phyloP scores from a whole-genome alignment of 37 sponge, comb jelly and placozoan genomes.

The Crambe crambe region DNA sequence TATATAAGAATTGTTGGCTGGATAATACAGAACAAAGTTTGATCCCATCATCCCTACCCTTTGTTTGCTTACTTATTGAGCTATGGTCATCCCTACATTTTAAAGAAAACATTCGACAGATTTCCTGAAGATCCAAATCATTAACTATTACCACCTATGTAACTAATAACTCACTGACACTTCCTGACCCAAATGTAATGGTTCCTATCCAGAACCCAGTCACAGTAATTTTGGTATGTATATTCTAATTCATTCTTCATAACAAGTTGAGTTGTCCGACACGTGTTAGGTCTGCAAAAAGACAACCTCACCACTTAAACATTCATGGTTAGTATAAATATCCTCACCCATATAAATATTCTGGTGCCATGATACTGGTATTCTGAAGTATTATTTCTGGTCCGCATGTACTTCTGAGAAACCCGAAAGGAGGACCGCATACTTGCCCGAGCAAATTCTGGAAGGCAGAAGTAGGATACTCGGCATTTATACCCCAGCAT shows the following conservation, averaged over 20 bases:
- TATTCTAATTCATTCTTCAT: slow-evolving; percentile 22
- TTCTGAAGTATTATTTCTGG: neutral
- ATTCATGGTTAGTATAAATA: neutral
- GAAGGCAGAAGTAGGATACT: neutral
- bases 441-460: neutral
- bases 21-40: too few relatives aligned
- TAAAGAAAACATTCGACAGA: too few relatives aligned
- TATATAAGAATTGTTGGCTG: too few relatives aligned
- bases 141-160: too few relatives aligned
- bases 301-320: neutral
- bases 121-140: too few relatives aligned
- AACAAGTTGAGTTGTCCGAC: neutral
- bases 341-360: slow-evolving; percentile 30
- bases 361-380: neutral
- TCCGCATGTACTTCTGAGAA: slow-evolving; percentile 15
- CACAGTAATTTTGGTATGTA: slow-evolving; percentile 24
- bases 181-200: slow-evolving; percentile 1
- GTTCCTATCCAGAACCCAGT: slow-evolving; percentile 1
- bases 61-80: too few relatives aligned
- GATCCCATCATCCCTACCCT: too few relatives aligned
- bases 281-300: slow-evolving; percentile 31
- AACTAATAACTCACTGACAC: slow-evolving; percentile 20
- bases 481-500: neutral
- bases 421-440: slow-evolving; percentile 37
- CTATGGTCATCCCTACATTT: too few relatives aligned